These are phyloP conservation scores for Trochalopteron elliotii DNA, from an alignment of 2,113 vertebrate genomes.

Conservation along the genomic window DNA sequence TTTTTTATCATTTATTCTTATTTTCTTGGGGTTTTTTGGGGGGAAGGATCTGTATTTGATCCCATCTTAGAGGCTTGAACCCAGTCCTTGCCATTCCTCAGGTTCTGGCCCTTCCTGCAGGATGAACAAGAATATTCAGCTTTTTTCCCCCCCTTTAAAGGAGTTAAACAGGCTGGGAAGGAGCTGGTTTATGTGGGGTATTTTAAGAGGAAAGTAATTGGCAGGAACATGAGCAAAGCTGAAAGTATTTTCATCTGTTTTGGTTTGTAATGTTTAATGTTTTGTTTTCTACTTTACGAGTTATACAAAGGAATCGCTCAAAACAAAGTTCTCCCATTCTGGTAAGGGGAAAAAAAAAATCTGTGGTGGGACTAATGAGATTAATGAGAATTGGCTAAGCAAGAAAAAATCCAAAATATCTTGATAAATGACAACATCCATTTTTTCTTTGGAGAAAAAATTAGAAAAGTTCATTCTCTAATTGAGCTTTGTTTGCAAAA, in stretches of 20 bases:
- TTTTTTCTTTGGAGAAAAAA: neutral
- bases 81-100: neutral
- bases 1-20: neutral
- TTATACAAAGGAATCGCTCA: constrained; percentile 11
- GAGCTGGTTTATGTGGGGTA: neutral
- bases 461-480: neutral
- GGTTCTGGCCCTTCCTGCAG: neutral
- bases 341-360: neutral
- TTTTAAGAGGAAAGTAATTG: constrained; percentile 5
- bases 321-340: neutral
- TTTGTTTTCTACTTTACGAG: constrained; percentile 1
- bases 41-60: neutral
- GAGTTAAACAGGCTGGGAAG: neutral
- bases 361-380: neutral
- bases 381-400: neutral
- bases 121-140: neutral
- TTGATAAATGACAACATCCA: neutral
- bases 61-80: neutral
- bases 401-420: neutral
- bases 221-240: constrained; percentile 22
- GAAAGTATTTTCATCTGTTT: constrained; percentile 37
- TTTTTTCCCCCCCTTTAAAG: neutral
- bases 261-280: neutral
- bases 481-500: neutral
- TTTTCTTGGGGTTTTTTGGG: fast-evolving